A percentile compares a stretch with the other conserved stretches of the same genome.
Conservation (phyloP, 2,113 vertebrate genomes). For the Danionella cerebrum region DNA sequence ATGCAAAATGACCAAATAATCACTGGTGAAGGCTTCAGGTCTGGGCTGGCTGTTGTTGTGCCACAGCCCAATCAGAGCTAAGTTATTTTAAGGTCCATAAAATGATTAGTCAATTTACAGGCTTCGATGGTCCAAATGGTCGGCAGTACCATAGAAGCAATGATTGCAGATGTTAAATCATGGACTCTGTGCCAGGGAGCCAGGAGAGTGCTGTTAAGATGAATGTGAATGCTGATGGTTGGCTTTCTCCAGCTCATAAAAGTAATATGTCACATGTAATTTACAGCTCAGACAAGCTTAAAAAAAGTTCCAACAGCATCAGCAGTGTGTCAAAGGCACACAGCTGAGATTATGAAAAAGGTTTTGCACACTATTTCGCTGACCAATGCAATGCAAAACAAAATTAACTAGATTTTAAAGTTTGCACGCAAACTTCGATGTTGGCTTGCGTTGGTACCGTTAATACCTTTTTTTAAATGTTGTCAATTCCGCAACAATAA, state of each 20-base stretch:
- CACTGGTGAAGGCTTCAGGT: background rate
- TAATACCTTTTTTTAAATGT: too few relatives aligned
- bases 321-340: too few relatives aligned
- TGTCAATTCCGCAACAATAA: too few relatives aligned
- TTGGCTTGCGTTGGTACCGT: too few relatives aligned
- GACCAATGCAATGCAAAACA: background rate
- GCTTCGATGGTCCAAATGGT: too few relatives aligned
- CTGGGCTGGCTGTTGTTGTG: background rate
- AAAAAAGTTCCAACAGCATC: background rate
- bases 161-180: background rate
- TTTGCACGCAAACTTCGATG: too few relatives aligned
- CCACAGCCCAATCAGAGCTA: background rate
- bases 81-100: background rate
- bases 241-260: background rate
- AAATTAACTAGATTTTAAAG: too few relatives aligned
- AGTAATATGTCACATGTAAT: background rate
- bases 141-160: background rate
- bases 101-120: background rate
- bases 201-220: background rate
- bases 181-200: background rate
- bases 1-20: background rate
- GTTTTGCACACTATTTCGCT: background rate
- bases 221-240: background rate
- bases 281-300: background rate
- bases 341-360: background rate